Evolutionary conservation across 2,797 vertebrate species (phyloP).

Genomic region (Pipistrellus kuhlii): DNA sequence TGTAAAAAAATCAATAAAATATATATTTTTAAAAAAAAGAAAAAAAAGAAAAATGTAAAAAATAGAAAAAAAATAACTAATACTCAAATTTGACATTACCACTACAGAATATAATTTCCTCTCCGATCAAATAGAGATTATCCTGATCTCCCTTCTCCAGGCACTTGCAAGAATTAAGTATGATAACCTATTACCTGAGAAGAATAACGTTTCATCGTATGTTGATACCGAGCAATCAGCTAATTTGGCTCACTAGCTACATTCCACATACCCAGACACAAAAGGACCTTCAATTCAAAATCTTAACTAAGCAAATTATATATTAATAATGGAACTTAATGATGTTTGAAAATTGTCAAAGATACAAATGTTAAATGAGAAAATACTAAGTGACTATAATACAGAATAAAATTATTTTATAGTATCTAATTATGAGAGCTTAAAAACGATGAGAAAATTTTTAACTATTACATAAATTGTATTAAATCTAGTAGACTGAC

Average conservation of each 20-base stretch:
- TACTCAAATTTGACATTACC: conserved; percentile 3
- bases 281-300: conserved; percentile 53
- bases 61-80: conserved; percentile 33
- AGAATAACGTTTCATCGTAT: neutral
- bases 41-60: neutral
- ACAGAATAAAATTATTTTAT: conserved; percentile 61
- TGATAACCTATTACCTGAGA: conserved; percentile 8
- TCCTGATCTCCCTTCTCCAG: conserved; percentile 7
- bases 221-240: neutral
- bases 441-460: conserved; percentile 40
- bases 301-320: conserved; percentile 18
- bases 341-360: conserved; percentile 51
- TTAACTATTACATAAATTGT: conserved; percentile 13
- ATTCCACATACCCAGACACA: neutral
- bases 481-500: conserved; percentile 28
- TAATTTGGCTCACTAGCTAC: conserved; percentile 20
- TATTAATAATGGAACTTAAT: conserved; percentile 42
- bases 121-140: neutral
- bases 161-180: conserved; percentile 9
- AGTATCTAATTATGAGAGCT: conserved; percentile 7
- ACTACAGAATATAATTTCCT: conserved; percentile 23
- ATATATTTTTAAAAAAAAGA: too few species aligned
- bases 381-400: conserved; percentile 40
- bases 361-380: conserved; percentile 50
- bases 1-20: too few species aligned